phyloP scores from a whole-genome alignment of 2,888 invertebrate genomes.

The Prosopocoilus inquinatus region DNA sequence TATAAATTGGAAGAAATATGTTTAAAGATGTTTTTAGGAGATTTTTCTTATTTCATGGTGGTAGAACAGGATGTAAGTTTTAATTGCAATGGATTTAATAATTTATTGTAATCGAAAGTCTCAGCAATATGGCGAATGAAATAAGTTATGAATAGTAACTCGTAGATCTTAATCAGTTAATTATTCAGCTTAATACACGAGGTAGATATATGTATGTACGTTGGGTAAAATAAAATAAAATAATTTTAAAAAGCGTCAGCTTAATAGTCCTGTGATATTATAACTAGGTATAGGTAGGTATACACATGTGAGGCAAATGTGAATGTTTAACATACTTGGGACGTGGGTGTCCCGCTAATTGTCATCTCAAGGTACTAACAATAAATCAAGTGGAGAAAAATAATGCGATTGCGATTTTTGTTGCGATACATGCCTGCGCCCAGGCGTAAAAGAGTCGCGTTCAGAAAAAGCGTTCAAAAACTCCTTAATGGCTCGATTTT shows the following conservation, averaged over 20 bases:
- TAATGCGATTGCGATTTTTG: slow-evolving; percentile 2
- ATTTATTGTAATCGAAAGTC: too few species aligned
- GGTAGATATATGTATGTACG: background rate
- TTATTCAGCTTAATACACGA: background rate
- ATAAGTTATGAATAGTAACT: too few species aligned
- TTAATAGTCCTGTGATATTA: background rate
- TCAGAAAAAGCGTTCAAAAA: slow-evolving; percentile 1
- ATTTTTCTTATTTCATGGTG: too few species aligned
- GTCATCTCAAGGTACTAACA: slow-evolving; percentile 26
- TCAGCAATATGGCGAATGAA: too few species aligned
- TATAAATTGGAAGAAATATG: too few species aligned
- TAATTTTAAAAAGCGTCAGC: background rate
- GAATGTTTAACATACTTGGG: slow-evolving; percentile 13
- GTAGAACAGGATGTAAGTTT: too few species aligned
- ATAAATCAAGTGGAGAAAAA: slow-evolving; percentile 15
- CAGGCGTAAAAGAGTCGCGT: background rate
- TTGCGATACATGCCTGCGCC: background rate
- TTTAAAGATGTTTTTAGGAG: too few species aligned
- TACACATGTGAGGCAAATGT: slow-evolving; percentile 1
- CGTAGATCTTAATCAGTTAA: too few species aligned
- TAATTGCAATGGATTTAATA: too few species aligned
- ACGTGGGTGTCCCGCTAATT: slow-evolving; percentile 29
- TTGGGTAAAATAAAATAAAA: background rate
- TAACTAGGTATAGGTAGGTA: background rate
- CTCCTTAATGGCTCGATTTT: slow-evolving; percentile 10